Evolutionary conservation across 2,888 invertebrate genomes (phyloP), one percentile per base, ranked within the genome.

Genomic region (Scaptomyza parva): DNA sequence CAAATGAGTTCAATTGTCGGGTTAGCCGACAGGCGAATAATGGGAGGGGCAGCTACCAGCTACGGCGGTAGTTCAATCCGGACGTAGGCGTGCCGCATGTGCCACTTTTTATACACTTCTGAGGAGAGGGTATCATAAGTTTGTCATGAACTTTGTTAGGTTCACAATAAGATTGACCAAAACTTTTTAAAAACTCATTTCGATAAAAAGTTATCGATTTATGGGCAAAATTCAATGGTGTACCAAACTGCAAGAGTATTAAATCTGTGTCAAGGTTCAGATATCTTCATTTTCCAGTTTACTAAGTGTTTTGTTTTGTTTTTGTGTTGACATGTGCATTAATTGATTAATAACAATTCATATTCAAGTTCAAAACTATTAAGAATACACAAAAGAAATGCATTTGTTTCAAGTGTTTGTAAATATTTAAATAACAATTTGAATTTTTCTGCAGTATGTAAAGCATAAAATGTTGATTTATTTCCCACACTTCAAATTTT

Each of bases 351-450:
- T 33, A 70, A 69, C 72, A 68, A 80, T 70, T 67, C 28, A 11
- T 20, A 74, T 54, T 86, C 85, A 84, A 83, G 87, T 78, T 73
- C 87, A 82, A 81, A 84, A 70, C 61, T 39, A 69, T 86, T 84
- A 68, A 62, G 51, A 14, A 41, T 28, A 26, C 18, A 12, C 18
- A 40, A 9, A 41, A 22, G 6, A 22, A 43, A 2, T 43, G n/a
- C 30, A 43, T n/a, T 43, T 43, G 2, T 40, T 7, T 12, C 11
- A 30, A 30, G 30, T 30, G 30, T 30, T 28, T 47, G n/a, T 6
- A 30, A 30, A 47, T 30, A 47, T 47, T 47, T 47, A 9, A 20
- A 30, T 3, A 20, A 5, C 47, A 30, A 30, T 30, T n/a, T n/a
- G 3, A 8, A 8, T 2, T 28, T 8, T 35, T 35, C 7, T 37